Base-by-base conservation (phyloP, 2,797 vertebrate genomes). In the Ctenopoma kingsleyae region DNA sequence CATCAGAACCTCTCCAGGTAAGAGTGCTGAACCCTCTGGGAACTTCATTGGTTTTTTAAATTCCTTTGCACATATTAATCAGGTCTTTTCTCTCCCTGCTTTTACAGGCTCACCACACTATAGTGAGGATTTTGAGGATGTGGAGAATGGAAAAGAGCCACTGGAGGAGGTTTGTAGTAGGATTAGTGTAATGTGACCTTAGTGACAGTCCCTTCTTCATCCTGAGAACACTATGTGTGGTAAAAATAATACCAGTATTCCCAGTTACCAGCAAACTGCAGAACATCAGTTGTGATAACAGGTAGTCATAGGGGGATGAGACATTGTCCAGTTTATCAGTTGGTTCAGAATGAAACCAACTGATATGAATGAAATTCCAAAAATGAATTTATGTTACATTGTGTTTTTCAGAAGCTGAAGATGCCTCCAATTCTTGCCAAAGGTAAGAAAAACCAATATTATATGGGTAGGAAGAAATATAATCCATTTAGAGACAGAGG, bases 111-210 rank as follows among this genome's bases (percentile, higher is more conserved):
- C 90, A 27, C 90, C 86, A 19, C 76, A 89, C 53, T 92, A 94
- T 81, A 94, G 93, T 55, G 91, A 94, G 11, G 91, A 94, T 55
- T 95, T 94, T 88, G 91, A 95, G 69, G 92, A 92, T 15, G 92
- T 93, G 9, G 76, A 77, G 6, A 74, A 75, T 2, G 66, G 8
- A n/a, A 84, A 79, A 41, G 70, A 86, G 62, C 66, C 27, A 27
- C 38, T 58, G 23, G 71, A 84, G 16, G 74, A 87, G 91, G 92
- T 92, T 58, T 71, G 85, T 73, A 52, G 7, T 53, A 50, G 1
- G 9, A 27, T 12, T 69, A 44, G 40, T 67, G 3, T 6, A 36
- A 19, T 20, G 3, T 25, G 25, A 23, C 7, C 3, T n/a, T 11
- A 1, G 12, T 44, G 43, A 44, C 16, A 35, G 38, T 5, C 12